Evolutionary conservation across 1,140 invertebrate species (phyloP).

Genomic region (Drosophila sp.): DNA sequence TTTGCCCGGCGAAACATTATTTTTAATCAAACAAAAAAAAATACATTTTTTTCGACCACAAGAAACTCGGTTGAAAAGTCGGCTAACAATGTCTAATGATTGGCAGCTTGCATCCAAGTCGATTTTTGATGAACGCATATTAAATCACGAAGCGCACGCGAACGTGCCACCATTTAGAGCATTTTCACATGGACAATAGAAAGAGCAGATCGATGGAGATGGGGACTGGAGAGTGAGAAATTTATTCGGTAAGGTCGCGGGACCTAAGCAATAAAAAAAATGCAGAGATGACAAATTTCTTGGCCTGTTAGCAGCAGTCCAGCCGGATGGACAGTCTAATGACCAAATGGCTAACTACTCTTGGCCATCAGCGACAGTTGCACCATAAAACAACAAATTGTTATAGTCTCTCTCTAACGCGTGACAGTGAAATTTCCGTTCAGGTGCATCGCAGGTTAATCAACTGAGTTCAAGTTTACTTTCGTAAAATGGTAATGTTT

Average conservation of each 20-base stretch:
- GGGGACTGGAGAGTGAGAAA: slow-evolving; percentile 22
- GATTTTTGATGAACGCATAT: slow-evolving; percentile 56
- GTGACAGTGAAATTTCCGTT: slow-evolving; percentile 44
- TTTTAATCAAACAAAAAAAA: slow-evolving; percentile 46
- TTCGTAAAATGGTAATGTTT: background rate
- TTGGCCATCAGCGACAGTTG: slow-evolving; percentile 15
- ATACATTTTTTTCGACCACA: slow-evolving; percentile 26
- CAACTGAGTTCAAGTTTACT: background rate
- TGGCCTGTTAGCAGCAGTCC: slow-evolving; percentile 1
- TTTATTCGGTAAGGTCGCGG: background rate
- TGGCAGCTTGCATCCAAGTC: slow-evolving; percentile 43
- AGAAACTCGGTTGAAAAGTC: slow-evolving; percentile 30
- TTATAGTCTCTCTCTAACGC: slow-evolving; percentile 16
- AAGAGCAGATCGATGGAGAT: slow-evolving; percentile 41
- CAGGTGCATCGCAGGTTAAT: slow-evolving; percentile 12
- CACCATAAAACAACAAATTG: slow-evolving; percentile 29
- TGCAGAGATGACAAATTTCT: slow-evolving; percentile 21
- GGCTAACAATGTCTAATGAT: slow-evolving; percentile 44
- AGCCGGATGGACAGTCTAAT: slow-evolving; percentile 45
- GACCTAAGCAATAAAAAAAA: slow-evolving; percentile 49
- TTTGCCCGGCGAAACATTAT: slow-evolving; percentile 43
- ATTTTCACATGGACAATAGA: slow-evolving; percentile 12
- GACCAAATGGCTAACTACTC: slow-evolving; percentile 31
- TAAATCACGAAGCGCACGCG: slow-evolving; percentile 54
- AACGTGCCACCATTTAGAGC: slow-evolving; percentile 50